Percentiles rank a stretch among this genome's conserved stretches.
Conservation (phyloP, 2,888 invertebrate genomes). For the Acanthacorydalis orientalis region DNA sequence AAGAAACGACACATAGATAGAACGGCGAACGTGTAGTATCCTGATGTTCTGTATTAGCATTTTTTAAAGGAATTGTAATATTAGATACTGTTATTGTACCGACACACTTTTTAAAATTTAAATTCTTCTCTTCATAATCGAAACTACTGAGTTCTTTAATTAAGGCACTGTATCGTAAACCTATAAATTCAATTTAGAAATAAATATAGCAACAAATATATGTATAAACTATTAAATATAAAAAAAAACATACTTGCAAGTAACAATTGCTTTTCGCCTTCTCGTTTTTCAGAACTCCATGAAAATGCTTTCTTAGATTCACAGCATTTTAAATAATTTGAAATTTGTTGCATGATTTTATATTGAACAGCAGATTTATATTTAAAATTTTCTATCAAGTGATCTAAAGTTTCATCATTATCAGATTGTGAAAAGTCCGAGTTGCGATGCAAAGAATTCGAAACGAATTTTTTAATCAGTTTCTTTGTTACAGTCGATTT, state of each 20-base stretch:
- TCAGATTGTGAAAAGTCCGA: no score
- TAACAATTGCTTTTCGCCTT: conserved; percentile 30
- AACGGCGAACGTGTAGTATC: no score
- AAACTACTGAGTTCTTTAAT: no score
- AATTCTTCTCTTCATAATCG: no score
- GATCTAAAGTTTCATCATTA: neutral
- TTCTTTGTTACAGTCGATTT: no score
- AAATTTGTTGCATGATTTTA: conserved; percentile 21
- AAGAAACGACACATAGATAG: conserved; percentile 17
- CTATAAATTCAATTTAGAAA: no score
- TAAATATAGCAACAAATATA: no score
- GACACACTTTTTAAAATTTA: no score
- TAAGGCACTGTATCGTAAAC: no score
- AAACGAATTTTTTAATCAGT: no score
- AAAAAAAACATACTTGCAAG: conserved; percentile 18
- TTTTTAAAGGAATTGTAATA: neutral
- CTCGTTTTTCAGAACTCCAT: conserved; percentile 30
- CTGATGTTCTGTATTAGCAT: neutral
- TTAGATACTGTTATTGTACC: no score
- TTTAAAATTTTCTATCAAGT: conserved; percentile 8
- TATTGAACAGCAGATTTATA: conserved; percentile 11
- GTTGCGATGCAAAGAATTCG: no score
- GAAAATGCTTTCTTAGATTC: conserved; percentile 27
- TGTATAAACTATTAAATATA: neutral
- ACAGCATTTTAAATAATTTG: conserved; percentile 29